Evolutionary conservation across 2,797 vertebrate species (phyloP), one percentile per base, ranked within the genome.

Genomic region (Acanthornis magna): DNA sequence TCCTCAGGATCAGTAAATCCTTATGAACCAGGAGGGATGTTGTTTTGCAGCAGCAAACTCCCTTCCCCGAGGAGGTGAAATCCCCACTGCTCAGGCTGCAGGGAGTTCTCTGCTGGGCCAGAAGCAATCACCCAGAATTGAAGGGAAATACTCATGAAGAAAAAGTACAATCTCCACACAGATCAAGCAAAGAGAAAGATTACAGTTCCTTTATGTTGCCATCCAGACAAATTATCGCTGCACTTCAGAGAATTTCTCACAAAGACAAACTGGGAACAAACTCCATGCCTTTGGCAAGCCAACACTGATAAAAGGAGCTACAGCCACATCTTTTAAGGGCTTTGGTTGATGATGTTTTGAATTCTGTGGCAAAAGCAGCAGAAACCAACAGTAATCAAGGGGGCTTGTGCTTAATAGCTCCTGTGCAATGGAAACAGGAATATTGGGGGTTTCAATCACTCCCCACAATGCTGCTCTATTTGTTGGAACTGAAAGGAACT

Each of bases 171-270:
- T 38, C 76, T 81, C 70, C 87, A 83, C 74, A 75, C 2, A 53
- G 88, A 95, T 81, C 78, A 85, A 83, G 77, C 57, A 85, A 87
- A 82, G n/a, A 88, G 60, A 85, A 88, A 71, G 57, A 89, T 60
- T 88, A 71, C 62, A 63, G 29, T 50, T 92, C 79, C 88, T 78
- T 65, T 63, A 72, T 13, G 62, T 62, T 79, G 55, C 53, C 85
- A 80, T 40, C 36, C 91, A 90, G 89, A 92, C 65, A 92, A 94
- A 95, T 84, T 82, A 94, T 71, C 57, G 66, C 70, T 29, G 61
- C 83, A 65, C 78, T 90, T 91, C 67, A 74, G 83, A 94, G 71
- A 74, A 86, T 87, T 93, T 87, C 91, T 93, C 74, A 67, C 71
- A 66, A 90, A 94, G 89, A 86, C 78, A 77, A 93, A 93, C 22